Conservation (phyloP, 2,797 vertebrate species). For the Acanthis flammea region DNA sequence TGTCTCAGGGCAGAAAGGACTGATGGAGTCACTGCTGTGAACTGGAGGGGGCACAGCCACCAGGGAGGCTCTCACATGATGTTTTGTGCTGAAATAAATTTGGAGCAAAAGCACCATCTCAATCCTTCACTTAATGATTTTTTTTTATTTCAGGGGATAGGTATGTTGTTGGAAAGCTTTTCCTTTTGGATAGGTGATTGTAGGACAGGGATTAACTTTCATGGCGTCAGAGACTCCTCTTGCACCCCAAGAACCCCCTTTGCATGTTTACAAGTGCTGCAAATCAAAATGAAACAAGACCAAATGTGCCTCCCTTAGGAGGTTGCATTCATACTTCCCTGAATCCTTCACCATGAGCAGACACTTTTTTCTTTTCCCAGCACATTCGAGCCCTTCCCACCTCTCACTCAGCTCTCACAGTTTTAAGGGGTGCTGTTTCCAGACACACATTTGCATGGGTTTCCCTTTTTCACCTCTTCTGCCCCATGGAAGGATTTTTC, state of each 20-base stretch:
- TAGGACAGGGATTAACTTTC: background rate
- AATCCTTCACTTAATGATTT: rapidly evolving
- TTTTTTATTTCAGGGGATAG: background rate
- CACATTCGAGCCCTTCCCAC: background rate
- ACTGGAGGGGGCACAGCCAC: background rate
- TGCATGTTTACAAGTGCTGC: background rate
- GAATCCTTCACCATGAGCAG: background rate
- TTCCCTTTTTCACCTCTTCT: background rate
- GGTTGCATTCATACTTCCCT: rapidly evolving
- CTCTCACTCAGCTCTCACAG: background rate
- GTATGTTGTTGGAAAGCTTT: background rate
- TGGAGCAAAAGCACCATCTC: background rate
- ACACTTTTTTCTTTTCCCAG: background rate
- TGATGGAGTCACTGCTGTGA: background rate
- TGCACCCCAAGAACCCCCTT: background rate
- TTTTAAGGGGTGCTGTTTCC: slow-evolving; percentile 15
- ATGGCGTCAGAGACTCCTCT: background rate
- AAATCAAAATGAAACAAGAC: background rate
- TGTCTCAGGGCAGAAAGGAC: background rate
- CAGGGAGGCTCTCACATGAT: background rate
- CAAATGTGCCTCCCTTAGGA: background rate
- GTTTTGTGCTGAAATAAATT: background rate
- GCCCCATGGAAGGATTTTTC: background rate
- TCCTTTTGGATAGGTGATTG: background rate
- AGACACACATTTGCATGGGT: background rate